Percentiles rank a stretch among this genome's conserved stretches.
Evolutionary conservation across 2,888 invertebrate genomes (phyloP).

Genomic region (Stenchaetothrips biformis): DNA sequence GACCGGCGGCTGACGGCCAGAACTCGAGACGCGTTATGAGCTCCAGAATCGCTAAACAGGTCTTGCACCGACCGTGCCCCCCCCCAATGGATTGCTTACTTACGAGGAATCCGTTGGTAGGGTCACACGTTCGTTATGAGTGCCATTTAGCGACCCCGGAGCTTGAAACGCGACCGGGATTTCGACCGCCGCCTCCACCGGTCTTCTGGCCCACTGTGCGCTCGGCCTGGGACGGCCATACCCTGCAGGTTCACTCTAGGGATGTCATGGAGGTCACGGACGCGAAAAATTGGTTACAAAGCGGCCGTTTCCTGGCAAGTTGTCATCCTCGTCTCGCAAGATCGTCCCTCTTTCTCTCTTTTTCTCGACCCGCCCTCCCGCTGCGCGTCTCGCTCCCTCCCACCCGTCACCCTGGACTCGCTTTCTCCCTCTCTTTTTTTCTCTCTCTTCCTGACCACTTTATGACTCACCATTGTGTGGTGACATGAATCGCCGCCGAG

Average conservation of each 20-base stretch:
- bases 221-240: too few relatives aligned
- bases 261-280: slow-evolving; percentile 8
- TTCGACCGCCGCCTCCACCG: too few relatives aligned
- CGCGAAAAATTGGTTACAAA: slow-evolving; percentile 21
- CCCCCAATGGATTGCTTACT: too few relatives aligned
- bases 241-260: background rate
- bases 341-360: background rate
- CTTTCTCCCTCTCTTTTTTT: background rate
- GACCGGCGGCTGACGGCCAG: too few relatives aligned
- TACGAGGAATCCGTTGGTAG: too few relatives aligned
- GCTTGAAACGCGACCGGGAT: too few relatives aligned
- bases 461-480: background rate
- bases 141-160: too few relatives aligned
- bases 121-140: too few relatives aligned
- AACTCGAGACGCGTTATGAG: too few relatives aligned
- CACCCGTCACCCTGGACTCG: background rate
- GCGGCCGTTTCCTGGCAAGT: background rate
- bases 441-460: background rate
- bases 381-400: background rate
- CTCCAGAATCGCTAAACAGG: too few relatives aligned
- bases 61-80: too few relatives aligned
- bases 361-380: background rate
- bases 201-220: too few relatives aligned
- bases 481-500: slow-evolving; percentile 6
- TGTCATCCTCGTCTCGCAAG: background rate